Evolutionary conservation across 2,888 invertebrate species (phyloP).

Genomic region (Cyaniris semiargus): DNA sequence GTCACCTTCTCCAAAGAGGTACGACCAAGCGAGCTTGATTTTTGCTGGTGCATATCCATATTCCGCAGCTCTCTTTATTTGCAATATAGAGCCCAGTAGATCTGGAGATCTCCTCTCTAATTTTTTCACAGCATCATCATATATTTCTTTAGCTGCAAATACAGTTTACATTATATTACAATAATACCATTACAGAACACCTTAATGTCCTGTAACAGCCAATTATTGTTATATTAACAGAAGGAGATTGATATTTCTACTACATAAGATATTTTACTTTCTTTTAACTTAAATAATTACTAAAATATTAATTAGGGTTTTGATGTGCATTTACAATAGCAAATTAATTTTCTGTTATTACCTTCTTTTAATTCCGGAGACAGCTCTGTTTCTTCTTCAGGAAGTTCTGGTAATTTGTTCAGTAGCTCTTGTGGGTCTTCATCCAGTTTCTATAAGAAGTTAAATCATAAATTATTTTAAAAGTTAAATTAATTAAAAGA

Average conservation of each 20-base stretch:
- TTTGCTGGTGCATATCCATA: conserved; percentile 90
- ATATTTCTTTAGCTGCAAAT: conserved; percentile 85
- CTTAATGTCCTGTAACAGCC: no score
- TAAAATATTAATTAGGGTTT: no score
- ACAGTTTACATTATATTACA: background rate
- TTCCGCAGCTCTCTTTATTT: conserved; percentile 89
- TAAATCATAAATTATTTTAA: background rate
- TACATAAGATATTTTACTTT: background rate
- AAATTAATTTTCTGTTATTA: conserved; percentile 46
- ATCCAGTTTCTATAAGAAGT: conserved; percentile 54
- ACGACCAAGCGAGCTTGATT: conserved; percentile 93
- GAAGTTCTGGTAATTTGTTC: conserved; percentile 74
- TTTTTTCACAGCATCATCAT: conserved; percentile 85
- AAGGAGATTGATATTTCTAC: background rate
- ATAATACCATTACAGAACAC: background rate
- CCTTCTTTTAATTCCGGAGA: conserved; percentile 85
- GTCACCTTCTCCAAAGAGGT: conserved; percentile 90
- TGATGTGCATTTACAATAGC: no score
- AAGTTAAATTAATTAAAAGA: background rate
- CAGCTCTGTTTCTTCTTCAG: conserved; percentile 70
- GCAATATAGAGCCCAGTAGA: conserved; percentile 86
- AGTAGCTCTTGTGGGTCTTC: conserved; percentile 73
- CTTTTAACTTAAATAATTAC: no score
- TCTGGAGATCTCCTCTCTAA: conserved; percentile 88
- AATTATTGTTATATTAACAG: no score